phyloP scores from a whole-genome alignment of 2,888 invertebrate species.

The Apamea monoglypha region DNA sequence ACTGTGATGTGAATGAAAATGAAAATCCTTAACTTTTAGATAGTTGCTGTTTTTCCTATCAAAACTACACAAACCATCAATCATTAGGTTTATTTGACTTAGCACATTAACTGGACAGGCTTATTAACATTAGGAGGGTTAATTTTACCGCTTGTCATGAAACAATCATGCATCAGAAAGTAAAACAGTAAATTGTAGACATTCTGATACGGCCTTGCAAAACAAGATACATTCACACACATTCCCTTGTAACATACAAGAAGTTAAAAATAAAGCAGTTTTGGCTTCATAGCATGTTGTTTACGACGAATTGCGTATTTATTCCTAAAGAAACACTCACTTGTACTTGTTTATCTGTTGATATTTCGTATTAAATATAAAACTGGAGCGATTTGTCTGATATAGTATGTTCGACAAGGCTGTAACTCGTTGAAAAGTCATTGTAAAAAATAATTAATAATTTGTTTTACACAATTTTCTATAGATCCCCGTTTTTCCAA shows the following conservation, averaged over 20 bases:
- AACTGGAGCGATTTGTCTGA: conserved; percentile 72
- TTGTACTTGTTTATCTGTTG: conserved; percentile 71
- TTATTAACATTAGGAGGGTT: no score
- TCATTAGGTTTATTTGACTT: background rate
- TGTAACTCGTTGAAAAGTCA: conserved; percentile 77
- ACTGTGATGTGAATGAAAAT: no score
- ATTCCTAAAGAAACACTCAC: conserved; percentile 64
- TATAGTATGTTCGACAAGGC: conserved; percentile 71
- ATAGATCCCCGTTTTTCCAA: background rate
- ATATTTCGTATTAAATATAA: conserved; percentile 67
- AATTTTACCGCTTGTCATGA: background rate
- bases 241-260: conserved; percentile 19
- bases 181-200: conserved; percentile 3
- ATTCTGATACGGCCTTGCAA: conserved; percentile 35
- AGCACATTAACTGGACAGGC: background rate
- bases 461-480: background rate
- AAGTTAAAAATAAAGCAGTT: conserved; percentile 60
- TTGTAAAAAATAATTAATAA: conserved; percentile 51
- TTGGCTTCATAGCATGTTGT: conserved; percentile 65
- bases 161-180: background rate
- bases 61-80: no score
- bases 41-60: background rate
- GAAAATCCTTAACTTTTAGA: background rate
- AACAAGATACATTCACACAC: conserved; percentile 26
- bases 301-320: conserved; percentile 65